Evolutionary conservation across 2,888 invertebrate species (phyloP).

Genomic region (Caenorhabditis uteleia): DNA sequence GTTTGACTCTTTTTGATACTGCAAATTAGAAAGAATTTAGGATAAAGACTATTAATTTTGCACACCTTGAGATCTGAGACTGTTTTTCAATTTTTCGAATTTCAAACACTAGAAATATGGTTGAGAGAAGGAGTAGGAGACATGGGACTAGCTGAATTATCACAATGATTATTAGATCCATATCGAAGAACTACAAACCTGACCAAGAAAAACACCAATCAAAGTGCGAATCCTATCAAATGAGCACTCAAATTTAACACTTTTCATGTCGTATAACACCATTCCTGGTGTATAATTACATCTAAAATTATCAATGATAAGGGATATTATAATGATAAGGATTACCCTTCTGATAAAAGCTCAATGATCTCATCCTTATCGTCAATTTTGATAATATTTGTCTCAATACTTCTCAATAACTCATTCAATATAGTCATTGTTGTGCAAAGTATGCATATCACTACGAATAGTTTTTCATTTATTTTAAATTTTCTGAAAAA

Average conservation of each 20-base stretch:
- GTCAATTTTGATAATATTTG: neutral
- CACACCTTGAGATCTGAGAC: too few relatives aligned
- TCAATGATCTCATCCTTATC: too few relatives aligned
- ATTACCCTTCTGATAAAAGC: too few relatives aligned
- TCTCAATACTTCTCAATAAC: neutral
- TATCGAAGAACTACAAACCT: too few relatives aligned
- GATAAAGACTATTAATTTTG: too few relatives aligned
- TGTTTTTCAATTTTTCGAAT: neutral
- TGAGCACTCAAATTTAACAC: slow-evolving; percentile 6
- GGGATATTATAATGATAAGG: too few relatives aligned
- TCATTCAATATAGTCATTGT: neutral
- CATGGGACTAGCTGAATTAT: slow-evolving; percentile 9
- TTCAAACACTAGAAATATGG: slow-evolving; percentile 1
- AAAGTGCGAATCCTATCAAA: slow-evolving; percentile 3
- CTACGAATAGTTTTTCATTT: neutral
- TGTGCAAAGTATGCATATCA: neutral
- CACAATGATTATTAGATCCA: too few relatives aligned
- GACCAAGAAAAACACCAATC: neutral
- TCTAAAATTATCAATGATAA: too few relatives aligned
- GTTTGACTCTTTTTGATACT: neutral
- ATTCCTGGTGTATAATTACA: too few relatives aligned
- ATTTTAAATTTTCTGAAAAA: neutral
- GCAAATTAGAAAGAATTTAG: neutral
- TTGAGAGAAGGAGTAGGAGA: neutral
- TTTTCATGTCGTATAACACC: neutral